phyloP scores from a whole-genome alignment of 1,140 invertebrate genomes.

The Lasaia peninsularis region DNA sequence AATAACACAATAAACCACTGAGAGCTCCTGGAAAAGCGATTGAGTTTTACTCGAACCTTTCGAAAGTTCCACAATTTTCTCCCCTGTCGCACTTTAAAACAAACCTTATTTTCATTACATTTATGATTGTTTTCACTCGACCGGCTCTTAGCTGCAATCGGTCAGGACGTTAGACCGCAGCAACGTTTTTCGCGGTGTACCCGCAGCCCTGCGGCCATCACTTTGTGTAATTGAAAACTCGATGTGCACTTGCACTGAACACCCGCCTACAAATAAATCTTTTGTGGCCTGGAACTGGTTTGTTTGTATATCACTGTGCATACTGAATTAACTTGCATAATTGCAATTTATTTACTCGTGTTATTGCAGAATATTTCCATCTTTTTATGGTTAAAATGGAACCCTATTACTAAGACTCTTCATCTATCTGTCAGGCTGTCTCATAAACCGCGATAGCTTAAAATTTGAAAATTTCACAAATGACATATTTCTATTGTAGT shows the following conservation, averaged over 20 bases:
- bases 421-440: too few species aligned
- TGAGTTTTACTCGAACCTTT: slow-evolving; percentile 71
- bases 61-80: slow-evolving; percentile 57
- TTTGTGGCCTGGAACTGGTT: slow-evolving; percentile 30
- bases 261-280: slow-evolving; percentile 61
- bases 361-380: too few species aligned
- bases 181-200: slow-evolving; percentile 59
- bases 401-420: too few species aligned
- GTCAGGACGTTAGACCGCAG: slow-evolving; percentile 55
- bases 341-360: too few species aligned
- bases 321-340: too few species aligned
- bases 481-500: too few species aligned
- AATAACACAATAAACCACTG: slow-evolving; percentile 77
- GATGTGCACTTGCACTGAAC: slow-evolving; percentile 68
- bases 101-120: slow-evolving; percentile 47
- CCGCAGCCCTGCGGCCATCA: slow-evolving; percentile 57
- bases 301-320: slow-evolving; percentile 13
- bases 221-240: slow-evolving; percentile 76
- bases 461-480: too few species aligned
- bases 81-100: slow-evolving; percentile 37
- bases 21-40: slow-evolving; percentile 72
- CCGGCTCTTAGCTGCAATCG: slow-evolving; percentile 42
- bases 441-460: too few species aligned
- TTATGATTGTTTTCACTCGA: slow-evolving; percentile 44
- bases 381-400: too few species aligned